A percentile compares a stretch with the other conserved stretches of the same genome.
Evolutionary conservation across 2,113 vertebrate genomes (phyloP).

Genomic region (Silurus glanis): DNA sequence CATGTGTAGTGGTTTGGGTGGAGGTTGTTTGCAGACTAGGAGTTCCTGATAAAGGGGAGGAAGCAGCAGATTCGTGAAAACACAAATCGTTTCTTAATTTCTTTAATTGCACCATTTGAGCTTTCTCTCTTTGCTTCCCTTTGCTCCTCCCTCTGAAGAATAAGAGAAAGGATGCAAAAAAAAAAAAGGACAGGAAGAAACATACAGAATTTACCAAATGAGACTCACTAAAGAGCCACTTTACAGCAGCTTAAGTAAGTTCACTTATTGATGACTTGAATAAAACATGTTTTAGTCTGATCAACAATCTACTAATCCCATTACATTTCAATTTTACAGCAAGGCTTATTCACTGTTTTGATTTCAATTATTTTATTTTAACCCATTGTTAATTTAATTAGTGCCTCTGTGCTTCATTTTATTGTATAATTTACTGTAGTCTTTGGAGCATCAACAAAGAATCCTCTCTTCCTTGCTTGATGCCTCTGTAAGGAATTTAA

Average conservation of each 20-base stretch:
- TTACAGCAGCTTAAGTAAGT: too few species aligned
- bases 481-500: not conserved
- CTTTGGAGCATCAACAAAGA: not conserved
- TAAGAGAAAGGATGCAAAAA: too few species aligned
- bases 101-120: not conserved
- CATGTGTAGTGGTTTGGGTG: not conserved
- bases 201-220: not conserved
- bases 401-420: not conserved
- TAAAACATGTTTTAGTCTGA: not conserved
- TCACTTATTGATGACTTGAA: not conserved
- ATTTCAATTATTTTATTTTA: not conserved
- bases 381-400: not conserved
- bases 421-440: not conserved
- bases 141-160: not conserved
- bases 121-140: not conserved
- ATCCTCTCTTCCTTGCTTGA: not conserved
- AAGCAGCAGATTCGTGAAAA: not conserved
- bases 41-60: not conserved
- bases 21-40: not conserved
- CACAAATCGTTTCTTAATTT: not conserved
- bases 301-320: not conserved
- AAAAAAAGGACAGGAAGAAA: not conserved
- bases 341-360: not conserved
- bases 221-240: not conserved
- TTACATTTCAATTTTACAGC: not conserved